Conservation (phyloP, 2,797 vertebrate genomes). For the Pogonophryne albipinna region DNA sequence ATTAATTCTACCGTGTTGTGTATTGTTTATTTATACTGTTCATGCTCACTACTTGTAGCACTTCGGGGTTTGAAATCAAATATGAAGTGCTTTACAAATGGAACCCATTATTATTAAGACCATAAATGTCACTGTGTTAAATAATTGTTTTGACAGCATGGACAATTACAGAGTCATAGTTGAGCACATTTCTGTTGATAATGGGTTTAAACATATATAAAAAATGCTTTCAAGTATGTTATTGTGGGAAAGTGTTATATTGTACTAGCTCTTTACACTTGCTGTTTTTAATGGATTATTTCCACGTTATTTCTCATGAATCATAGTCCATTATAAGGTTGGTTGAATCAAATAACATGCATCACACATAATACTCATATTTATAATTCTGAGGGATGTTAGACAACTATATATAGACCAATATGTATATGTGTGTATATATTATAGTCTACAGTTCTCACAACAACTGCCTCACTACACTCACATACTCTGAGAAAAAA, state of each 20-base stretch:
- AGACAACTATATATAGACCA: neutral
- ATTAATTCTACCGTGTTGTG: too few species aligned
- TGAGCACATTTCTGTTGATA: neutral
- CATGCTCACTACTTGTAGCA: too few species aligned
- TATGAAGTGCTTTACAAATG: too few species aligned
- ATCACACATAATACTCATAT: neutral
- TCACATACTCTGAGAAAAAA: neutral
- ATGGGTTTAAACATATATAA: too few species aligned
- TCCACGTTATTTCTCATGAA: neutral
- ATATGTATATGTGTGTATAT: neutral
- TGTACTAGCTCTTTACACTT: neutral
- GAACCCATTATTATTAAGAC: too few species aligned
- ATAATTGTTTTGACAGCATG: too few species aligned
- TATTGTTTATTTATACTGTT: too few species aligned
- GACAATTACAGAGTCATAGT: neutral
- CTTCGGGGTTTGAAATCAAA: too few species aligned
- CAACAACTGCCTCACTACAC: neutral
- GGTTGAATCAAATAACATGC: neutral
- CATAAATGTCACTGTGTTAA: neutral
- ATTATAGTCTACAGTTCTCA: neutral
- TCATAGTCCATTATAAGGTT: neutral
- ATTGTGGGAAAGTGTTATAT: neutral
- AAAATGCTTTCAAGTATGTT: neutral
- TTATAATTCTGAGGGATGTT: neutral
- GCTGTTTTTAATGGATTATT: neutral